These are phyloP conservation scores for Turdus rufiventris DNA, from an alignment of 2,113 vertebrate species.

Conservation along the genomic window DNA sequence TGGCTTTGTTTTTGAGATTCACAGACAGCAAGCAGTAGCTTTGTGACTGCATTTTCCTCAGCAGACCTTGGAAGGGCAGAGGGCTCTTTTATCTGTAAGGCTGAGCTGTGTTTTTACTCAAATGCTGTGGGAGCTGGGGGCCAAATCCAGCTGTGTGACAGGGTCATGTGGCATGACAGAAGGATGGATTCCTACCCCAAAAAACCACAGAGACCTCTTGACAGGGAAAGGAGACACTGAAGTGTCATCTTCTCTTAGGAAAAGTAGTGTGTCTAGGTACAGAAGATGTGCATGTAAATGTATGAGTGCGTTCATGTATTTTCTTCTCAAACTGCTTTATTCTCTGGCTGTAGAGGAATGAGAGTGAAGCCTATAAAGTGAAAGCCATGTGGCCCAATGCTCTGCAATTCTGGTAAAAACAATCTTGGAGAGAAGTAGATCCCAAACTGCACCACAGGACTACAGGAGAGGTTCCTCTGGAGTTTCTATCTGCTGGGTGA, in stretches of 20 bases:
- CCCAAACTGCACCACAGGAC: too few species aligned
- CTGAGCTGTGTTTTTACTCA: not conserved
- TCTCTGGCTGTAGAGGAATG: not conserved
- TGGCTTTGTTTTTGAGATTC: not conserved
- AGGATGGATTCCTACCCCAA: not conserved
- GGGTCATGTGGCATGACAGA: fast-evolving
- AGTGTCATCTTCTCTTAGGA: not conserved
- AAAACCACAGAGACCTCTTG: not conserved
- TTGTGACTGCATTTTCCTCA: not conserved
- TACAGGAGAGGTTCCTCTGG: not conserved
- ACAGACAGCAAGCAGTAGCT: not conserved
- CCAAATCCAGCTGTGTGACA: not conserved
- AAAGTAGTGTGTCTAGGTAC: not conserved
- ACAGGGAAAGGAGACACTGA: not conserved
- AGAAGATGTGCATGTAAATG: not conserved
- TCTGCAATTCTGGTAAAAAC: not conserved
- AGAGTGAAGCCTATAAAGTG: not conserved
- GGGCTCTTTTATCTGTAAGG: not conserved
- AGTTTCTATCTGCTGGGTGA: not conserved
- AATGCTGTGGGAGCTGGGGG: not conserved
- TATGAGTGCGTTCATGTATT: fast-evolving
- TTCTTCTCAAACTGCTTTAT: not conserved
- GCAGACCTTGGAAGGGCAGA: not conserved
- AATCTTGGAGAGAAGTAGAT: not conserved
- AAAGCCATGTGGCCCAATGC: not conserved